Evolutionary conservation across 2,797 vertebrate species (phyloP).

Genomic region (Oryzias sinensis): DNA sequence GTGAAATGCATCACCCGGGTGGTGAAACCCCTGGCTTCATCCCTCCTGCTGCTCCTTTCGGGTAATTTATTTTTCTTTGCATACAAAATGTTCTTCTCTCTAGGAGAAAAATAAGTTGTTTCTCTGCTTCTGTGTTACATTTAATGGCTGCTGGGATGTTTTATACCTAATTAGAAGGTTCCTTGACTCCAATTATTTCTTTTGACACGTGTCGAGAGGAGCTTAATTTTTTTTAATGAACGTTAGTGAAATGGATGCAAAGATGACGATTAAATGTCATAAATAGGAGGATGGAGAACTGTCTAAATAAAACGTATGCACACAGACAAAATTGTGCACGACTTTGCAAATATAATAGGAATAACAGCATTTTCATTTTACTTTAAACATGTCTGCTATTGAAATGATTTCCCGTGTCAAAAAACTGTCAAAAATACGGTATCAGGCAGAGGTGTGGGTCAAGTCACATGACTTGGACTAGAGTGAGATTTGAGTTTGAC

Average conservation of each 20-base stretch:
- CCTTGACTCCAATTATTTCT: constrained; percentile 35
- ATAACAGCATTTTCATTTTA: no score
- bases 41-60: constrained; percentile 31
- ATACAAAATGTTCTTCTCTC: constrained; percentile 46
- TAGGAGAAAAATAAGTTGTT: constrained; percentile 47
- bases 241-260: constrained; percentile 37
- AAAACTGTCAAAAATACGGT: no score
- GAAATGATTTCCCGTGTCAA: no score
- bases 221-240: constrained; percentile 30
- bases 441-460: no score
- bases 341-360: no score
- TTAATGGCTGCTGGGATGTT: constrained; percentile 41
- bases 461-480: no score
- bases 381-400: no score
- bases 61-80: constrained; percentile 68
- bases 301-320: neutral
- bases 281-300: neutral
- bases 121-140: constrained; percentile 34
- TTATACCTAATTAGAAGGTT: constrained; percentile 42
- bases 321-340: neutral
- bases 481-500: no score
- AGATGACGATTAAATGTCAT: neutral
- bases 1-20: constrained; percentile 32
- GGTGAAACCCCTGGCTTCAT: neutral
- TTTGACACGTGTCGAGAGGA: constrained; percentile 36